Base-by-base conservation (phyloP, 2,113 vertebrate species). In the Pelmatolapia mariae region DNA sequence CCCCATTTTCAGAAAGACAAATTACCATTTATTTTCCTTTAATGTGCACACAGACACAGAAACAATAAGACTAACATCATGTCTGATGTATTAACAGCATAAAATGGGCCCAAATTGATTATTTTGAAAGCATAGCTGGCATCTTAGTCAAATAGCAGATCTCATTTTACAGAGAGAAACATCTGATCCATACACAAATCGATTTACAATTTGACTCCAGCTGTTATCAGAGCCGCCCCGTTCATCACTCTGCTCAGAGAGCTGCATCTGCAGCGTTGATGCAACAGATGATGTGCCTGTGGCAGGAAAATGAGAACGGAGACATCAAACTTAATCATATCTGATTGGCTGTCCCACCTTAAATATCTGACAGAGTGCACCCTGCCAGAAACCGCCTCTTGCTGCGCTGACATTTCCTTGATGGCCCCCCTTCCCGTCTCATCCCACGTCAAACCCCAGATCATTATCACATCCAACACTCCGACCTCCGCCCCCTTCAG, bases 381-480 rank as follows among this genome's bases (percentile, higher is more conserved):
- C 71, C 56, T 16, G 47, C 73, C 81, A 89, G 36, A 82, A 81
- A 82, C 12, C 19, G 38, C n/a, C 82, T 22, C 78, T 82, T 40
- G 3, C 83, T 81, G 66, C 2, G 11, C 86, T 50, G 15, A 52
- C 57, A 53, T 36, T 73, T 50, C 61, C 73, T 86, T 76, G 29
- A 50, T 76, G 33, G 8, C 63, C 38, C 7, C 19, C 79, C 22
- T 40, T 36, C 22, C 50, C 5, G 5, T 52, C 81, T 78, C 82
- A 63, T 89, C 73, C 66, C 31, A 15, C n/a, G 16, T 76, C 43
- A 81, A 53, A 26, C 82, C 16, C 79, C 11, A 16, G 53, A 89
- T 89, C 29, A 82, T 93, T 89, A 92, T 92, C 87, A 81, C 88
- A 89, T 84, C 80, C 50, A 79, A 84, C 81, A 84, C 80, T 40